Percentiles rank a stretch among this genome's conserved stretches.
These are phyloP conservation scores for Chalcosyrphus nemorum DNA, from an alignment of 2,888 invertebrate species.

Conservation along the genomic window DNA sequence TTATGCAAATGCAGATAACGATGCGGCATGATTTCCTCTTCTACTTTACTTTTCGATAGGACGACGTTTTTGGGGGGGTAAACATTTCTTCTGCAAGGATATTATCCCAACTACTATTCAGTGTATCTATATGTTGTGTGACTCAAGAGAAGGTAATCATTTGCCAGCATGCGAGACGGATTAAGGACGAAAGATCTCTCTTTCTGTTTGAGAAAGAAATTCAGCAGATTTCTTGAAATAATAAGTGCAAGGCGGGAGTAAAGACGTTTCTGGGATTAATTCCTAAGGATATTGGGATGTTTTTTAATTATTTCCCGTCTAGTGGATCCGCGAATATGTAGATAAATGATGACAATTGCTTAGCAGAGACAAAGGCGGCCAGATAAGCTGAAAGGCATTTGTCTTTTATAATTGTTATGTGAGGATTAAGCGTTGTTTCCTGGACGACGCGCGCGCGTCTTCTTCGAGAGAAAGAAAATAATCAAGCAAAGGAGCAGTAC, in stretches of 20 bases:
- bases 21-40: slow-evolving; percentile 70
- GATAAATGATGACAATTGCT: slow-evolving; percentile 46
- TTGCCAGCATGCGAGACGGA: slow-evolving; percentile 67
- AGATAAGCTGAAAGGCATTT: slow-evolving; percentile 59
- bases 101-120: background rate
- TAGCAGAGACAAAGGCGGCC: slow-evolving; percentile 21
- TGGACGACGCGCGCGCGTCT: slow-evolving; percentile 8
- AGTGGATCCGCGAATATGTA: slow-evolving; percentile 52
- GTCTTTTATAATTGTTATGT: slow-evolving; percentile 71
- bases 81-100: slow-evolving; percentile 30
- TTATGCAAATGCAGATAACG: slow-evolving; percentile 76
- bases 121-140: slow-evolving; percentile 29
- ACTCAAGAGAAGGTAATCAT: slow-evolving; percentile 61
- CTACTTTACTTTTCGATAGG: slow-evolving; percentile 9
- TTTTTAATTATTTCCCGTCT: slow-evolving; percentile 70
- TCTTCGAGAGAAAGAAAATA: background rate
- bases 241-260: slow-evolving; percentile 16
- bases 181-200: slow-evolving; percentile 56
- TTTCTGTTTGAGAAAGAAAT: slow-evolving; percentile 46
- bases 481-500: slow-evolving; percentile 3
- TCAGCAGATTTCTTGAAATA: slow-evolving; percentile 30
- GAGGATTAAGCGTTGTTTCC: slow-evolving; percentile 64
- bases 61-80: background rate
- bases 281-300: slow-evolving; percentile 51
- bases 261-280: slow-evolving; percentile 39